A percentile compares a stretch with the other conserved stretches of the same genome.
phyloP scores from a whole-genome alignment of 2,797 vertebrate species.

The Melanotaenia nigrans region DNA sequence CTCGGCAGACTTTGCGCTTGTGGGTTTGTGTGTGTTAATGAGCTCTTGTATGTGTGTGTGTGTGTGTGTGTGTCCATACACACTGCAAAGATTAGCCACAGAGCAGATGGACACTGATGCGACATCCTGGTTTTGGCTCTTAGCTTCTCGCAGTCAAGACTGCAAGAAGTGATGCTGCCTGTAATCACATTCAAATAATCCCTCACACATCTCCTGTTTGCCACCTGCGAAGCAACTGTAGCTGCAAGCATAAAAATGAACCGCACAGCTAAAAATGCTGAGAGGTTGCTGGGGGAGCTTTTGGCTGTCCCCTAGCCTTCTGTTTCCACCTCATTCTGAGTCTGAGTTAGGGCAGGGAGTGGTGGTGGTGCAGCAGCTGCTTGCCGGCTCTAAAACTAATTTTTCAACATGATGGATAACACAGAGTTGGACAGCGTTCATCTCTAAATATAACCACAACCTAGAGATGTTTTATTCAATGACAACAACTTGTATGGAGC shows the following conservation, averaged over 20 bases:
- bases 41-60: slow-evolving; percentile 6
- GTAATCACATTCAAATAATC: slow-evolving; percentile 60
- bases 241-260: not conserved
- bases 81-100: slow-evolving; percentile 64
- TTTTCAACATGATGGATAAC: slow-evolving; percentile 54
- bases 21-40: slow-evolving; percentile 5
- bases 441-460: slow-evolving; percentile 46
- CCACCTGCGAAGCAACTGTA: slow-evolving; percentile 10
- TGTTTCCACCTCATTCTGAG: not conserved
- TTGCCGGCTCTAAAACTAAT: slow-evolving; percentile 40
- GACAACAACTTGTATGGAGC: slow-evolving; percentile 4
- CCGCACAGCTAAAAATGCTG: not conserved
- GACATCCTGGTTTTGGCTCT: slow-evolving; percentile 56
- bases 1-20: slow-evolving; percentile 21
- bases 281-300: slow-evolving; percentile 2
- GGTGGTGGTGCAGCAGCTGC: slow-evolving; percentile 36
- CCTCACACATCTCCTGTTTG: slow-evolving; percentile 25
- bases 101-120: slow-evolving; percentile 73
- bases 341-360: slow-evolving; percentile 13
- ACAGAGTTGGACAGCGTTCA: slow-evolving; percentile 8
- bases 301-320: slow-evolving; percentile 23
- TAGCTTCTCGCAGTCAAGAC: slow-evolving; percentile 32
- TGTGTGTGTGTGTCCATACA: slow-evolving; percentile 32
- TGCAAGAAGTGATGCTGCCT: slow-evolving; percentile 20
- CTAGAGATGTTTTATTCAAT: slow-evolving; percentile 10